Base-by-base conservation (phyloP, 1,140 invertebrate genomes). In the Carposina sasakii region DNA sequence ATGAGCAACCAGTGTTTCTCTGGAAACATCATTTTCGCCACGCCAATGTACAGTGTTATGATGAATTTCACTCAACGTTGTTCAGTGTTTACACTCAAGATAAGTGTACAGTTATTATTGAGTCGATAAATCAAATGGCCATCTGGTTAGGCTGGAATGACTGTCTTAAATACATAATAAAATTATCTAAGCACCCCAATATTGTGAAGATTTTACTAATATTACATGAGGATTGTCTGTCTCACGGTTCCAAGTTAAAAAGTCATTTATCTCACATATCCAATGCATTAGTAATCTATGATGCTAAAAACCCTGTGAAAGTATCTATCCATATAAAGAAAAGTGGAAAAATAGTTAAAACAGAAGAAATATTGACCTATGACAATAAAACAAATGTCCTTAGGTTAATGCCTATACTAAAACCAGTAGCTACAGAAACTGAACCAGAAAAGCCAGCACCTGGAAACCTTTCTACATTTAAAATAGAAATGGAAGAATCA, bases 401-500 rank as follows among this genome's bases (percentile, higher is more conserved):
- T 39, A 76, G 73, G 21, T 76, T 74, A 43, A 76, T 59, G 34
- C 71, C 75, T 23, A 62, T 86, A 16, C 53, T 74, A 17, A 81
- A 86, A 60, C 42, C 63, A 10, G 60, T 57, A 44, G 66, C 60
- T 22, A 69, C 83, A 46, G 58, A 85, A 31, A 70, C 78, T 42
- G 72, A 74, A 36, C 53, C 59, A 31, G 58, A 66, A 28, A 76
- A 73, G 50, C 58, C 71, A 13, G 56, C 63, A 36, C 87, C 87
- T 5, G 71, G 76, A 31, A 77, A 77, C 42, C 63, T 89, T 3
- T 67, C 88, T 1, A 88, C 88, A 50, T 89, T 89, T 58, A 89
- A 87, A 69, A 88, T 89, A 63, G 81, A 85, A 60, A 69, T 88
- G 1, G 84, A 86, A 34, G 87, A 88, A 58, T 71, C 81, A 37